Conservation (phyloP, 2,888 invertebrate species). For the Lacanobia oleracea region DNA sequence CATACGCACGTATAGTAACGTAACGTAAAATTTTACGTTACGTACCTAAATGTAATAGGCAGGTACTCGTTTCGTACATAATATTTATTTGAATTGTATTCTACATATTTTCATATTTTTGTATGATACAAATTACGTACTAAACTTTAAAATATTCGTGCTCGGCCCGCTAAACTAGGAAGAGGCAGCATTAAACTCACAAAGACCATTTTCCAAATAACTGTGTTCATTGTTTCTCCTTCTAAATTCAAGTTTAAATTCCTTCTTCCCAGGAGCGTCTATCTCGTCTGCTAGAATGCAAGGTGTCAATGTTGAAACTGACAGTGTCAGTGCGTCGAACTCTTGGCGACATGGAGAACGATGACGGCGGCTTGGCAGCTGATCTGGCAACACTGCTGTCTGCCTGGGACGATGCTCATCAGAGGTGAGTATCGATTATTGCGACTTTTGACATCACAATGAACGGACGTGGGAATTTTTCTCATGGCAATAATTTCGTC, state of each 20-base stretch:
- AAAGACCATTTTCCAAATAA: not conserved
- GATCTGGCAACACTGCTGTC: slow-evolving; percentile 92
- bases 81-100: too few species aligned
- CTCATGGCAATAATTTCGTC: not conserved
- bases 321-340: slow-evolving; percentile 91
- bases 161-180: too few species aligned
- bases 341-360: slow-evolving; percentile 86
- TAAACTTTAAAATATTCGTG: too few species aligned
- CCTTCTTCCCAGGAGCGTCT: slow-evolving; percentile 85
- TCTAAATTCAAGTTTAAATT: not conserved
- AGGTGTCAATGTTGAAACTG: slow-evolving; percentile 90
- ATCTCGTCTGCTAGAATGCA: slow-evolving; percentile 89
- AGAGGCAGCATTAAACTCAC: not conserved
- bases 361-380: slow-evolving; percentile 90
- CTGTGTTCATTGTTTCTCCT: too few species aligned
- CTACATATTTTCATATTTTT: too few species aligned
- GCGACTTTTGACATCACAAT: not conserved
- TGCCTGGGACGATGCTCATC: slow-evolving; percentile 93
- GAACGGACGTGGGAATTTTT: not conserved
- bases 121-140: too few species aligned
- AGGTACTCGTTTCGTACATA: too few species aligned
- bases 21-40: too few species aligned
- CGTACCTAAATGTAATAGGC: too few species aligned
- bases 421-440: slow-evolving; percentile 87
- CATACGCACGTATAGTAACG: too few species aligned